Base-by-base conservation (phyloP, 2,797 vertebrate species). In the Perdix hodgsoniae region DNA sequence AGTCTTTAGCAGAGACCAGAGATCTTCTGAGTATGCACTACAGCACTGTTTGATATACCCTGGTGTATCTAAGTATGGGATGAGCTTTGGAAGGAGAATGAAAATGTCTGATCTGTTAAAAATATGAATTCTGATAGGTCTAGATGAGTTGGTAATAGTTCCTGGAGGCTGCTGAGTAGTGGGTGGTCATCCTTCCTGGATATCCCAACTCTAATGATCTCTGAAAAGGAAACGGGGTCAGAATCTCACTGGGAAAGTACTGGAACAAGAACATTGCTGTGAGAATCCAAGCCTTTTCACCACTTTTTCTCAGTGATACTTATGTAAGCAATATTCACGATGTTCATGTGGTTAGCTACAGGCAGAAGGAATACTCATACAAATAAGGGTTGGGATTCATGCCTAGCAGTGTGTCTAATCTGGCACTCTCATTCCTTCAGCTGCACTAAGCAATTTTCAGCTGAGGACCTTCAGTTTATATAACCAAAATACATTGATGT, bases 391-490 rank as follows among this genome's bases (percentile, higher is more conserved):
- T 94, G 89, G 87, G 90, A 95, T 86, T 67, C 85, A 64, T 77
- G 93, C 76, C 95, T 91, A 93, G 57, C 21, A 88, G 90, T 94
- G 70, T 86, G 64, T 83, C 82, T 91, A 31, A 88, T 95, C 85
- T 95, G 93, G 92, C 94, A 86, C 18, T 52, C 39, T 66, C 45
- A 79, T 45, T 69, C n/a, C 65, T 93, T 95, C 92, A 89, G 83
- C 86, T 83, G 83, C 57, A 78, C 44, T 89, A 88, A 10, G 91
- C 59, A 6, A 93, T 90, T 89, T 93, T 70, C 82, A 85, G 39
- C 26, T 83, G 56, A 90, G 91, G 59, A 87, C 17, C 80, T 44
- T 52, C 24, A 90, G 80, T 78, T 35, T 86, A 22, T 76, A 83
- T 59, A 91, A 71, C 66, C 63, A 92, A 89, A 93, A 83, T 21